Percentiles rank a stretch among this genome's conserved stretches.
These are phyloP conservation scores for Andrena fulva DNA, from an alignment of 2,888 invertebrate genomes.

Conservation along the genomic window DNA sequence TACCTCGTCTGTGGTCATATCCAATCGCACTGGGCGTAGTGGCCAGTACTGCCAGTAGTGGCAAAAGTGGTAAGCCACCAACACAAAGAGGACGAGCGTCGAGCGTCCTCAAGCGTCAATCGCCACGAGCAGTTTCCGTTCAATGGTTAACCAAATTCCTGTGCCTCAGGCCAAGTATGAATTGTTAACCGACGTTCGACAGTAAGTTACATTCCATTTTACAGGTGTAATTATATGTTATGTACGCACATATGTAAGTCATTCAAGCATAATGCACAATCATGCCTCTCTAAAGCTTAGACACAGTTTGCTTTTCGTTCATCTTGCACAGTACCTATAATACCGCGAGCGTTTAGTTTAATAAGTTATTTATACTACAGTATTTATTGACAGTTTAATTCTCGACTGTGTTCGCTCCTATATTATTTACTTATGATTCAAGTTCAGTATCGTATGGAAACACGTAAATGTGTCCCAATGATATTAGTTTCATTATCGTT, in stretches of 20 bases:
- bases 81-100: constrained; percentile 49
- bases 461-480: neutral
- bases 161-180: constrained; percentile 78
- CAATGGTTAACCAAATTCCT: constrained; percentile 80
- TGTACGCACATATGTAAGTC: neutral
- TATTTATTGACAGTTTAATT: neutral
- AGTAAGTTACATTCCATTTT: constrained; percentile 69
- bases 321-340: neutral
- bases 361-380: neutral
- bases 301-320: neutral
- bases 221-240: neutral
- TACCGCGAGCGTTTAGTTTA: neutral
- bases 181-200: constrained; percentile 75
- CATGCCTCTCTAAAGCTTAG: neutral
- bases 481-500: no score
- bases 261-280: neutral
- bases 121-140: constrained; percentile 50
- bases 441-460: no score
- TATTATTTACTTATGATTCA: neutral
- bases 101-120: constrained; percentile 50
- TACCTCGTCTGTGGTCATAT: no score
- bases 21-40: constrained; percentile 33
- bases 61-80: constrained; percentile 41
- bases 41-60: constrained; percentile 36
- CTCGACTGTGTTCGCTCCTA: neutral